Evolutionary conservation across 2,113 vertebrate species (phyloP), one percentile per base, ranked within the genome.

Genomic region (Neodon shergylaensis): DNA sequence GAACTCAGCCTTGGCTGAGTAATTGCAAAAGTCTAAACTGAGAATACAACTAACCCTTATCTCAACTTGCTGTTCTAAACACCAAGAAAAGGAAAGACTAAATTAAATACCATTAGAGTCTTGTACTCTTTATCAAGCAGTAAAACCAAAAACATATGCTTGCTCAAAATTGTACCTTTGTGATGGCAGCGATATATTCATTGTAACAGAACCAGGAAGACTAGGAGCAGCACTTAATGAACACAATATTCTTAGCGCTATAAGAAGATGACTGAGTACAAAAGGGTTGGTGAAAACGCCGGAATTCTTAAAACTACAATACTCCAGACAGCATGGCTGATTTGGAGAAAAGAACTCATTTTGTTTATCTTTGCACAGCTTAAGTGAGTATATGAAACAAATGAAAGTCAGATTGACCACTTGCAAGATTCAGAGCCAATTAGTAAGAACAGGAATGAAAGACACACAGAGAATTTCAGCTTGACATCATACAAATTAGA

Each of bases 401-500:
- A 0, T 36, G 36, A 89, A 96, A 92, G 68, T 95, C 68, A 86
- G 13, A 47, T 8, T 89, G 63, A 89, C 70, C 65, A 54, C 14
- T 65, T 87, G 0, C 13, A 91, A 14, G n/a, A 1, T 74, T 16
- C 44, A 73, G 2, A 95, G 42, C 1, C 31, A 84, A 49, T 78
- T 47, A 84, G 52, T 61, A 96, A 74, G 33, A 86, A 65, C 36
- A 39, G 17, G 3, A 21, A 44, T 94, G 61, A 58, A 86, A 88
- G 73, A 73, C 11, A 63, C 76, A 12, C 19, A 84, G 3, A 93
- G 31, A 70, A 93, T 74, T 90, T 88, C 8, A 24, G 66, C 7
- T 91, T 78, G 42, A 81, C 61, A 44, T 13, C 85, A 12, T 26
- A 91, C 79, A 95, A 85, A 61, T 47, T 87, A 95, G 28, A 84